Conservation (phyloP, 2,888 invertebrate genomes). For the Schrankia costaestrigalis region DNA sequence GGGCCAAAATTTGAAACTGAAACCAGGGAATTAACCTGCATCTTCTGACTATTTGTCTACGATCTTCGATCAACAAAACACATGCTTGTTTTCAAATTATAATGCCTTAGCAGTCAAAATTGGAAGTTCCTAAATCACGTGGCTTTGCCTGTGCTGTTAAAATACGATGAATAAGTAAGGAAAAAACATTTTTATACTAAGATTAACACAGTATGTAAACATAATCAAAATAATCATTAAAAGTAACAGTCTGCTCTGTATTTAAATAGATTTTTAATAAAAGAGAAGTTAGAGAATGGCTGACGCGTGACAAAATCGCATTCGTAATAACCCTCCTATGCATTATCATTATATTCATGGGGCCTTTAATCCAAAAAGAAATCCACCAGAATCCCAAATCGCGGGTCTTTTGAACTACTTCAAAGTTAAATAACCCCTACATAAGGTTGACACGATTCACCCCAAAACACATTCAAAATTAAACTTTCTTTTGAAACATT, state of each 20-base stretch:
- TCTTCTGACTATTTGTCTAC: no score
- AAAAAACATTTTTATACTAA: no score
- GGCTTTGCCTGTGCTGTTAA: no score
- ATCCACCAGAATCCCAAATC: conserved; percentile 76
- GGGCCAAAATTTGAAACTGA: no score
- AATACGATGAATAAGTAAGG: no score
- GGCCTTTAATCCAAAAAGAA: conserved; percentile 79
- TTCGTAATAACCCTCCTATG: conserved; percentile 57
- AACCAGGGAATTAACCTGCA: no score
- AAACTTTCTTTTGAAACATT: conserved; percentile 36
- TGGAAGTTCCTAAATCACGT: no score
- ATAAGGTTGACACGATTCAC: conserved; percentile 38
- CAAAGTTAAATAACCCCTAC: conserved; percentile 76
- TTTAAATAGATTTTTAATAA: conserved; percentile 25
- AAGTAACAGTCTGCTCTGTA: conserved; percentile 2
- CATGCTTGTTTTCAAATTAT: no score
- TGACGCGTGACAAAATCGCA: conserved; percentile 62
- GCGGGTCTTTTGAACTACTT: conserved; percentile 78
- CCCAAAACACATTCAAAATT: conserved; percentile 30
- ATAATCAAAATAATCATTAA: conserved; percentile 10
- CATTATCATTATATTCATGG: conserved; percentile 80
- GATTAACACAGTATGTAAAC: no score
- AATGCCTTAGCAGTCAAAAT: no score
- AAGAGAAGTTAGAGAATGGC: conserved; percentile 44
- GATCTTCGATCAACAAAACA: no score